A percentile compares a stretch with the other conserved stretches of the same genome.
Conservation (phyloP, 2,113 vertebrate species). For the Pituophis catenifer region DNA sequence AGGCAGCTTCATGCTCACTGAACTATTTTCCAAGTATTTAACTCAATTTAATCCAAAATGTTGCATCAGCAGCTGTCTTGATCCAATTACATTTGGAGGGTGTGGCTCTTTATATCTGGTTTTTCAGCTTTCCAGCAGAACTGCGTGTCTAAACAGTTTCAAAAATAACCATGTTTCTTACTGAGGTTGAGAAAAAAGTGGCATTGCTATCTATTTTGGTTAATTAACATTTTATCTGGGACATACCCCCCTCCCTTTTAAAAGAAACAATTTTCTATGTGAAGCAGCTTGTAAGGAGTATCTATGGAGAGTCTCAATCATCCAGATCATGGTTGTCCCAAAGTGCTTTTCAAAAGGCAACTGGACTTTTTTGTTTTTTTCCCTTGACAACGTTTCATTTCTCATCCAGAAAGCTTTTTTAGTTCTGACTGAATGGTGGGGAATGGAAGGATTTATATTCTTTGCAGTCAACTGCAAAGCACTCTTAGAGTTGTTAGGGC, state of each 20-base stretch:
- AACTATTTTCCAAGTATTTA: not conserved
- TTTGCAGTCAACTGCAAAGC: not conserved
- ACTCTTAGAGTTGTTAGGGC: not conserved
- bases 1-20: not conserved
- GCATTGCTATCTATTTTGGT: not conserved
- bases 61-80: conserved; percentile 54
- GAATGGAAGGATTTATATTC: not conserved
- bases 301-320: not conserved
- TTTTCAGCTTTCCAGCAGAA: not conserved
- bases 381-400: not conserved
- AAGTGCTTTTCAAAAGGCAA: not conserved
- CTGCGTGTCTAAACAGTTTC: not conserved
- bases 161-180: not conserved
- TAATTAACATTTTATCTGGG: not conserved
- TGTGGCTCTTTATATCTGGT: not conserved
- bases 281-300: not conserved
- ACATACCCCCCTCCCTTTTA: not conserved
- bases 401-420: not conserved
- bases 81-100: conserved; percentile 6
- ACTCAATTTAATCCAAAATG: conserved; percentile 7
- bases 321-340: not conserved
- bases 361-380: not conserved
- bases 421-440: not conserved
- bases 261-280: not conserved
- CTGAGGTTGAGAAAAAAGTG: not conserved